Percentiles rank a stretch among this genome's conserved stretches.
Conservation (phyloP, 2,797 vertebrate genomes). For the Pangasius macronema region DNA sequence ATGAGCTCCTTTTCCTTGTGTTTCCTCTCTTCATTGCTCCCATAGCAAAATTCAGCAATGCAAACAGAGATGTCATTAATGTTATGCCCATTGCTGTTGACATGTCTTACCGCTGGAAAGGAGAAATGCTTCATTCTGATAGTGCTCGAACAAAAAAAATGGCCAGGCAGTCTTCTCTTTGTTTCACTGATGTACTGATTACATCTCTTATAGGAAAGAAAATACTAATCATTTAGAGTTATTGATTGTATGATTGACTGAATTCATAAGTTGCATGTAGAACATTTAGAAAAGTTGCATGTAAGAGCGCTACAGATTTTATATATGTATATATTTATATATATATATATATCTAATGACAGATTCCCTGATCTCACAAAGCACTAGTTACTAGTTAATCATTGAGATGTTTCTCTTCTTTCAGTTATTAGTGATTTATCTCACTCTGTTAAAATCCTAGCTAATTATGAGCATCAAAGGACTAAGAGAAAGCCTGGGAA, state of each 20-base stretch:
- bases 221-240: background rate
- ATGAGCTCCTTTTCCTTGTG: slow-evolving; percentile 4
- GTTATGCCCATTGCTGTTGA: slow-evolving; percentile 7
- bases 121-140: background rate
- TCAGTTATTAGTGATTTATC: background rate
- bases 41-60: background rate
- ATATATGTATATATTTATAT: no score
- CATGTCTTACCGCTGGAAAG: background rate
- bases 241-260: background rate
- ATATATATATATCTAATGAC: background rate
- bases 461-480: background rate
- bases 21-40: slow-evolving; percentile 9
- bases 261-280: background rate
- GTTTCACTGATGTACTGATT: background rate
- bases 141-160: background rate
- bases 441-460: background rate
- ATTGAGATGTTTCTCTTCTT: background rate
- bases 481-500: background rate
- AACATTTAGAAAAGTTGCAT: background rate
- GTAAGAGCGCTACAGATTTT: background rate
- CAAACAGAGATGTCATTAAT: slow-evolving; percentile 16
- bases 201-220: background rate
- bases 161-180: background rate
- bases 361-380: background rate
- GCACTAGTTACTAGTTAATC: background rate